Percentiles rank a stretch among this genome's conserved stretches.
Evolutionary conservation across 1,140 invertebrate species (phyloP).

Genomic region (Drosophila busckii): DNA sequence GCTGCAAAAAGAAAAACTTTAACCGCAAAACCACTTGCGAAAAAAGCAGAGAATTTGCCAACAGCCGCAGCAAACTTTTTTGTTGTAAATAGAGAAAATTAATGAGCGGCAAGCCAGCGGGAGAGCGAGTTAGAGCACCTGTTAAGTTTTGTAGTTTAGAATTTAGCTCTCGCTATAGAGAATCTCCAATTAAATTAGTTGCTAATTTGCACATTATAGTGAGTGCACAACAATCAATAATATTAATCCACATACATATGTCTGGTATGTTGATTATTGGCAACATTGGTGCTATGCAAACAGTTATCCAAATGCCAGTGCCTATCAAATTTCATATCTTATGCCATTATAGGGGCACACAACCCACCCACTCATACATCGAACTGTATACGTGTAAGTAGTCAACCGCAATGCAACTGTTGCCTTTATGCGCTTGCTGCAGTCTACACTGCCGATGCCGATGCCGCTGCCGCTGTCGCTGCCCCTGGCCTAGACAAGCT

Average conservation of each 20-base stretch:
- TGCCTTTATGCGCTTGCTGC: slow-evolving; percentile 5
- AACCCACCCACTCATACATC: slow-evolving; percentile 1
- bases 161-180: too few species aligned
- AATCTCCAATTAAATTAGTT: too few species aligned
- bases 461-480: not conserved
- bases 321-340: slow-evolving; percentile 7
- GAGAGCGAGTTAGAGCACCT: slow-evolving; percentile 11
- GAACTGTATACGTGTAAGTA: too few species aligned
- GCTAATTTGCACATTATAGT: too few species aligned
- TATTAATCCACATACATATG: too few species aligned
- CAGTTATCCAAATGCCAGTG: not conserved
- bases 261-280: not conserved
- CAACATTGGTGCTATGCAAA: too few species aligned
- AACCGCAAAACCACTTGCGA: slow-evolving; percentile 62
- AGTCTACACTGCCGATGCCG: not conserved
- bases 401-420: slow-evolving; percentile 2
- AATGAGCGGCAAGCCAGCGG: slow-evolving; percentile 48
- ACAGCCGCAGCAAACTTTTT: slow-evolving; percentile 34
- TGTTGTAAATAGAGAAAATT: slow-evolving; percentile 68
- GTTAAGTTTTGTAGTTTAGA: too few species aligned
- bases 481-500: slow-evolving; percentile 29
- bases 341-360: slow-evolving; percentile 14
- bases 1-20: slow-evolving; percentile 48
- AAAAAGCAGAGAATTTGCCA: not conserved
- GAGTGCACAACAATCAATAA: too few species aligned